Conservation (phyloP, 1,140 invertebrate species). For the Adelges cooleyi region DNA sequence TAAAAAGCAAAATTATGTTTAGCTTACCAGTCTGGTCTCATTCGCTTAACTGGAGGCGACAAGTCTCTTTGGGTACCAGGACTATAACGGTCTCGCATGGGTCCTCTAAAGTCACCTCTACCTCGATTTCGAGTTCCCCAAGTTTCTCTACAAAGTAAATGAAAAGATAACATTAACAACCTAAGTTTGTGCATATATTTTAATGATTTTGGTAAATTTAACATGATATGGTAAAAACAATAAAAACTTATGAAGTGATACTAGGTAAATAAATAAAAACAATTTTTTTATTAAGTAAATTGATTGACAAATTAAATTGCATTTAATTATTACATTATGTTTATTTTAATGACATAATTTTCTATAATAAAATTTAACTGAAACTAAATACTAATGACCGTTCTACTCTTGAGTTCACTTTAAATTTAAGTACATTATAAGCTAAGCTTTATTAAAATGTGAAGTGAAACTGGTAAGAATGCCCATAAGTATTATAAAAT, state of each 20-base stretch:
- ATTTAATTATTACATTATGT: too few relatives aligned
- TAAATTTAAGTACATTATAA: too few relatives aligned
- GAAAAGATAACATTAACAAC: neutral
- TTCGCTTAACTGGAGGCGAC: slow-evolving; percentile 63
- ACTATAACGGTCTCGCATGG: slow-evolving; percentile 51
- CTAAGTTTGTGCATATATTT: neutral
- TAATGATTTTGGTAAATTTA: neutral
- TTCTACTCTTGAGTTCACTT: too few relatives aligned
- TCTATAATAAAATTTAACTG: too few relatives aligned
- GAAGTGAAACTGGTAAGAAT: too few relatives aligned
- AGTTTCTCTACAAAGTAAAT: slow-evolving; percentile 42
- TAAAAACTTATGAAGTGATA: neutral
- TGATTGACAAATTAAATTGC: too few relatives aligned
- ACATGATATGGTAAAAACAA: neutral
- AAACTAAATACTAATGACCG: too few relatives aligned
- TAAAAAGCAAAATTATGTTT: slow-evolving; percentile 10
- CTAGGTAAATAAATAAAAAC: neutral
- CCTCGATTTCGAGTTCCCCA: slow-evolving; percentile 47
- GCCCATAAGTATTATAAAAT: too few relatives aligned
- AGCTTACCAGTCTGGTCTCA: slow-evolving; percentile 58
- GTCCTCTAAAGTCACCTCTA: slow-evolving; percentile 40
- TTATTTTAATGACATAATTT: too few relatives aligned
- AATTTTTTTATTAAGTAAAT: too few relatives aligned
- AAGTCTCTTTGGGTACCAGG: slow-evolving; percentile 54
- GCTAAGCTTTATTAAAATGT: too few relatives aligned